Percentiles rank a stretch among this genome's conserved stretches.
These are phyloP conservation scores for Catagonus wagneri DNA, from an alignment of 2,113 vertebrate species.

Conservation along the genomic window DNA sequence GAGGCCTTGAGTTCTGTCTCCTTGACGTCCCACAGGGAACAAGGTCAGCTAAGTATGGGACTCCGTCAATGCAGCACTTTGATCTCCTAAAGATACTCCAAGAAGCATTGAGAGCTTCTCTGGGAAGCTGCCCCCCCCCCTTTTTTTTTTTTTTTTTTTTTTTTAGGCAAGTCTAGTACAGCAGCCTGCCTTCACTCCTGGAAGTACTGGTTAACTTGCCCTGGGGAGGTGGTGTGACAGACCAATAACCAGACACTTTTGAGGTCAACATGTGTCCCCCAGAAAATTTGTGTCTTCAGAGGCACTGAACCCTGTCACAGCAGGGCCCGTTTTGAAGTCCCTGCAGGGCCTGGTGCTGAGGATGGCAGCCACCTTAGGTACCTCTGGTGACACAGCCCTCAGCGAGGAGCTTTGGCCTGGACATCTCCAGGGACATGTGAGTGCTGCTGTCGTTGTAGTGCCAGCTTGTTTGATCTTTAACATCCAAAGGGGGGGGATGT, in stretches of 20 bases:
- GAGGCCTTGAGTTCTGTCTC: no score
- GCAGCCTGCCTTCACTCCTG: neutral
- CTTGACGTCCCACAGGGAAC: no score
- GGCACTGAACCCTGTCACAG: neutral
- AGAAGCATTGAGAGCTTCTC: neutral
- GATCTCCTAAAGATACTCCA: no score
- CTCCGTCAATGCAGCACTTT: accelerated
- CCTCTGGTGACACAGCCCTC: accelerated
- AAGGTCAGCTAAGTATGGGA: accelerated
- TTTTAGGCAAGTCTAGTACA: neutral
- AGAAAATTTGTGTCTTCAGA: neutral
- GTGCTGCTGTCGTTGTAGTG: accelerated
- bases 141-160: neutral
- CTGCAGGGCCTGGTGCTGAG: neutral
- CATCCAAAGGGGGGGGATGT: neutral
- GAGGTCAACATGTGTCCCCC: neutral
- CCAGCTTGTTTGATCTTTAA: neutral
- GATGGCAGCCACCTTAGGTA: accelerated
- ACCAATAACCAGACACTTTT: neutral
- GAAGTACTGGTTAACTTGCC: neutral
- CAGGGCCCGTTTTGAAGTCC: neutral
- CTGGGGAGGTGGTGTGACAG: neutral
- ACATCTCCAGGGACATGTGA: accelerated
- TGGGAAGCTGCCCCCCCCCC: neutral
- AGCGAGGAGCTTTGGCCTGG: neutral